Conservation (phyloP, 2,888 invertebrate species). For the Panorpa germanica region DNA sequence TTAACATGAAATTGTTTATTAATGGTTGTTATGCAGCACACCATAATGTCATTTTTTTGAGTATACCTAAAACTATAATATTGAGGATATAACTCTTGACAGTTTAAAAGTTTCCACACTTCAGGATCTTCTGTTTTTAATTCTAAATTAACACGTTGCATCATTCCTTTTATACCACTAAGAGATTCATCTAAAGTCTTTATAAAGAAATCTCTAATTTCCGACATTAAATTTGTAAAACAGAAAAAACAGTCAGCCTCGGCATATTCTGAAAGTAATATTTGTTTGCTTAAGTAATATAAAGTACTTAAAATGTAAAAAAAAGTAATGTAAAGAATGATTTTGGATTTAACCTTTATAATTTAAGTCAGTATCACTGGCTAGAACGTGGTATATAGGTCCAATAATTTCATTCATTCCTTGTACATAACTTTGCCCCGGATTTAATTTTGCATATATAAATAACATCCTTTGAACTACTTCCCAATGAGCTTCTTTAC, state of each 20-base stretch:
- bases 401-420: constrained; percentile 99
- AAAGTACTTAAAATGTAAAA: background rate
- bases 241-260: constrained; percentile 98
- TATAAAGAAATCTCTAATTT: constrained; percentile 94
- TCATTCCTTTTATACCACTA: constrained; percentile 79
- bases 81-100: constrained; percentile 81
- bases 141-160: constrained; percentile 61
- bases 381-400: constrained; percentile 94
- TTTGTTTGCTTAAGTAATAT: background rate
- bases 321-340: constrained; percentile 6
- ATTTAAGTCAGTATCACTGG: constrained; percentile 63
- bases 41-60: constrained; percentile 1
- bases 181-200: constrained; percentile 87
- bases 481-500: constrained; percentile 96
- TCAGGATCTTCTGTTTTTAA: constrained; percentile 58
- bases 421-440: constrained; percentile 89
- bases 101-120: constrained; percentile 57
- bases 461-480: constrained; percentile 93
- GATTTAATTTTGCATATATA: constrained; percentile 93
- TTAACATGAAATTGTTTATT: background rate
- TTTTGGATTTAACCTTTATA: constrained; percentile 43
- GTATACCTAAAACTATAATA: constrained; percentile 81
- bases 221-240: constrained; percentile 95
- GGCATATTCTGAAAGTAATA: constrained; percentile 49
- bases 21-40: background rate